Base-by-base conservation (phyloP, 2,888 invertebrate genomes). In the Acrobasis consociella region DNA sequence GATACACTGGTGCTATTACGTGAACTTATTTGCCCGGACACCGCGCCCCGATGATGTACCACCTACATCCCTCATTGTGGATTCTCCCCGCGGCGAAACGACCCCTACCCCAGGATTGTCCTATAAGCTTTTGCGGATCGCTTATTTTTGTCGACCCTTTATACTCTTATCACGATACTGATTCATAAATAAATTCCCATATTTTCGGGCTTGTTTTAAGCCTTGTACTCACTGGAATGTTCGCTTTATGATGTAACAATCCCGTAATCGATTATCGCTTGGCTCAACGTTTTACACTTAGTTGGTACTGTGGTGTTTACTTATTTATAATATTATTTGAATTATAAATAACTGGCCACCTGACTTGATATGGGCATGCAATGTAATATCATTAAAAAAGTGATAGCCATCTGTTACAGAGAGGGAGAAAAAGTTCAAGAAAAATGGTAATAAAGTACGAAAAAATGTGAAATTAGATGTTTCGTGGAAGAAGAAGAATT, bases 51-150 rank as follows among this genome's bases (percentile, higher is more conserved):
- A 77, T 82, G 81, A 81, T 80, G 80, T 80, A 81, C 53, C 58
- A 60, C 66, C 64, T 64, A 52, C 49, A 74, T 73, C 75, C 71
- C 69, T 79, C 81, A 82, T 85, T 82, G 78, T 71, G 75, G 76
- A 85, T 85, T 85, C 85, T 74, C 75, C 75, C 67, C 77, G 81
- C 82, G 81, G 67, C 73, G 68, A 65, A 70, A 73, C 80, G 84
- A 84, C 84, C 86, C 79, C 79, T 79, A 75, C 77, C 75, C 76
- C 67, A 71, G 75, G 76, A 78, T 81, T 81, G 82, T 81, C 81
- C 81, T 79, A 77, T 69, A 74, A 71, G 76, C 62, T 76, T 80
- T 81, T 70, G 69, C 71, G 73, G 79, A 79, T 78, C 82, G 77
- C 78, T 80, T 81, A 77, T 78, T 81, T 77, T 80, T 74, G 76